Conservation (phyloP, 2,797 vertebrate species). For the Labeo calbasu region DNA sequence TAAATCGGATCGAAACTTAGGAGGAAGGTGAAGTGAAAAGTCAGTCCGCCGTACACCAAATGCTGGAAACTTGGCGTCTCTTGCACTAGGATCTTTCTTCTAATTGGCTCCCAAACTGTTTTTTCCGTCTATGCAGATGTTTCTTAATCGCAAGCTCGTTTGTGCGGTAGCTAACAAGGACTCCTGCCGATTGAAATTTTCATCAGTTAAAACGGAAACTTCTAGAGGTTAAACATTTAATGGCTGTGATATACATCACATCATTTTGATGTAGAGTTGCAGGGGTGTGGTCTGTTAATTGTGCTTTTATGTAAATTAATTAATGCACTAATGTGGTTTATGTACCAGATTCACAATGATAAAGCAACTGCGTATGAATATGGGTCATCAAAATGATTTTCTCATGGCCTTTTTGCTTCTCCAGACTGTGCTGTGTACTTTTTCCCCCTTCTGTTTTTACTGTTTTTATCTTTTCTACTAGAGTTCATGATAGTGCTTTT, state of each 20-base stretch:
- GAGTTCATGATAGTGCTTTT: slow-evolving; percentile 69
- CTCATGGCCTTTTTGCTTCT: slow-evolving; percentile 35
- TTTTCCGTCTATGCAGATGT: slow-evolving; percentile 60
- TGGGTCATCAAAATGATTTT: neutral
- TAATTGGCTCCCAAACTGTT: slow-evolving; percentile 79
- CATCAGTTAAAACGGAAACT: neutral
- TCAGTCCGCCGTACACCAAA: slow-evolving; percentile 41
- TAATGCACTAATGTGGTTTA: slow-evolving; percentile 53
- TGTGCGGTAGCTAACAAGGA: neutral
- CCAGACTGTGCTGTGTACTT: slow-evolving; percentile 60
- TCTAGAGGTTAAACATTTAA: neutral
- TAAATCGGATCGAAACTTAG: neutral
- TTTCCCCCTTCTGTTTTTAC: slow-evolving; percentile 56
- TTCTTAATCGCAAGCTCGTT: slow-evolving; percentile 54
- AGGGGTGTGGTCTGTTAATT: slow-evolving; percentile 17
- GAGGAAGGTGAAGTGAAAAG: slow-evolving; percentile 20
- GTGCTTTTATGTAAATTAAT: slow-evolving; percentile 30
- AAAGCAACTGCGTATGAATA: slow-evolving; percentile 22
- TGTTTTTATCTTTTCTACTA: slow-evolving; percentile 59
- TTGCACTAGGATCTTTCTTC: slow-evolving; percentile 62
- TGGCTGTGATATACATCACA: neutral
- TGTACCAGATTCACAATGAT: slow-evolving; percentile 21
- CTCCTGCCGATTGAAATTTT: neutral
- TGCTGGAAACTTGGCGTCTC: slow-evolving; percentile 54
- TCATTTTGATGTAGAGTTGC: neutral